phyloP scores from a whole-genome alignment of 2,797 vertebrate species.

The Centroberyx gerrardi region DNA sequence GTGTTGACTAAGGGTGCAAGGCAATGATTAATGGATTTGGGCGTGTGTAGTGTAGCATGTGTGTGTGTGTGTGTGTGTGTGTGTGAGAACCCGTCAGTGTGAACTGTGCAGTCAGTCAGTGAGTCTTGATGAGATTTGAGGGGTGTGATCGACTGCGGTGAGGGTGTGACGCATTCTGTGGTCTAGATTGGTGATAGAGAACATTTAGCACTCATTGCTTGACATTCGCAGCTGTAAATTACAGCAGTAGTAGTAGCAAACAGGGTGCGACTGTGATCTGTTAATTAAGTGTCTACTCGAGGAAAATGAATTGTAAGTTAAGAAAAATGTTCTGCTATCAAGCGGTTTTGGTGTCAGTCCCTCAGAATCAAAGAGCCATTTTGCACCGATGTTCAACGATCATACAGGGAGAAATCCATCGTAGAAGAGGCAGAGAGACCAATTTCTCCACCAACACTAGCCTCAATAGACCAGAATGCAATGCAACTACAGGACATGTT shows the following conservation, averaged over 20 bases:
- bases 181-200: slow-evolving; percentile 6
- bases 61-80: slow-evolving; percentile 23
- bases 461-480: too few relatives aligned
- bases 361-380: too few relatives aligned
- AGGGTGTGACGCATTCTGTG: background rate
- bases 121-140: slow-evolving; percentile 53
- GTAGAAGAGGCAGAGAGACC: too few relatives aligned
- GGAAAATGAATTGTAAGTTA: slow-evolving; percentile 26
- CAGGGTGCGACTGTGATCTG: slow-evolving; percentile 28
- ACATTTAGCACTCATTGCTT: slow-evolving; percentile 33
- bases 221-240: slow-evolving; percentile 40
- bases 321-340: background rate
- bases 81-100: background rate
- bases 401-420: too few relatives aligned
- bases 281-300: slow-evolving; percentile 17
- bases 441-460: too few relatives aligned
- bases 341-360: too few relatives aligned
- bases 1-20: slow-evolving; percentile 2
- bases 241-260: slow-evolving; percentile 9
- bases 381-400: too few relatives aligned
- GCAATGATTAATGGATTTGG: background rate
- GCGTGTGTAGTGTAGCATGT: slow-evolving; percentile 5
- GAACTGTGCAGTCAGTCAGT: slow-evolving; percentile 36
- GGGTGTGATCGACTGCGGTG: slow-evolving; percentile 20
- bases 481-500: too few relatives aligned